Conservation (phyloP, 2,797 vertebrate species). For the Pipistrellus pygmaeus region DNA sequence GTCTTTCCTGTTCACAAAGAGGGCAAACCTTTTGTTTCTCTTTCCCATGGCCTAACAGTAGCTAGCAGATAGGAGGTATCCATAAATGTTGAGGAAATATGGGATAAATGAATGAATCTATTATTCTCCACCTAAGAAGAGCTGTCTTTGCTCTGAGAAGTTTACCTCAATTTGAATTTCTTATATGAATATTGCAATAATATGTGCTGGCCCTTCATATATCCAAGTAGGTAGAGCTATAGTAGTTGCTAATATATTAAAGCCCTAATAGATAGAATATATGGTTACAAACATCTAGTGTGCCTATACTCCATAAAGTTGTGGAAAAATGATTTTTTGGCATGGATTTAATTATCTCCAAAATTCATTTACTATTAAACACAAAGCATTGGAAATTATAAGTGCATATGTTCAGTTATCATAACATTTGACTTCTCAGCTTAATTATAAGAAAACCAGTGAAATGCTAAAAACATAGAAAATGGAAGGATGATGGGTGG, state of each 20-base stretch:
- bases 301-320: neutral
- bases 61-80: neutral
- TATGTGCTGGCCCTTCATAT: neutral
- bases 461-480: neutral
- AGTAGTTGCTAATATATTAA: neutral
- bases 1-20: neutral
- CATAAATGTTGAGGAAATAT: neutral
- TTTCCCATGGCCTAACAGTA: neutral
- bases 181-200: neutral
- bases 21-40: neutral
- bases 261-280: neutral
- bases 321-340: slow-evolving; percentile 22
- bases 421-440: neutral
- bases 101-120: neutral
- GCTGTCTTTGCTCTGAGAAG: neutral
- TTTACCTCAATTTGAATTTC: slow-evolving; percentile 19
- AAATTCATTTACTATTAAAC: neutral
- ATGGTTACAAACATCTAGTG: neutral
- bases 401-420: neutral
- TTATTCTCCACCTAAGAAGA: neutral
- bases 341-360: neutral
- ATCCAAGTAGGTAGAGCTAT: neutral
- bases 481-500: neutral
- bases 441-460: neutral
- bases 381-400: slow-evolving; percentile 2